Evolutionary conservation across 1,140 invertebrate genomes (phyloP).

Genomic region (Bombyx mori): DNA sequence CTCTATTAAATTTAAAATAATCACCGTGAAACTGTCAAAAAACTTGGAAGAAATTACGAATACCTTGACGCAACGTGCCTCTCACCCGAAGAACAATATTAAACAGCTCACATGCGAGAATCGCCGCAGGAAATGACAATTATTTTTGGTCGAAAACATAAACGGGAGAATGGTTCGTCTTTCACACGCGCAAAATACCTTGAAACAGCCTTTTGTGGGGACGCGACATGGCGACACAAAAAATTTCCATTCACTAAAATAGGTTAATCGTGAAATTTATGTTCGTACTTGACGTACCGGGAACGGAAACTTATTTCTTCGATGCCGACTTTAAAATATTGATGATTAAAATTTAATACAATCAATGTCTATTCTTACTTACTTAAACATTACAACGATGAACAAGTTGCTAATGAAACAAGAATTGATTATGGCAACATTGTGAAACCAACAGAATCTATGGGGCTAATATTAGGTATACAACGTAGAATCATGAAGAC

Average conservation of each 20-base stretch:
- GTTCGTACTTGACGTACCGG: conserved; percentile 3
- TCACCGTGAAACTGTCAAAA: conserved; percentile 2
- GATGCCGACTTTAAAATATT: too few relatives aligned
- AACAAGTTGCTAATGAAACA: too few relatives aligned
- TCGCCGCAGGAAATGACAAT: conserved; percentile 66
- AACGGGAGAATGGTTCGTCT: conserved; percentile 53
- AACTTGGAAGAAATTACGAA: conserved; percentile 1
- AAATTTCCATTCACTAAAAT: conserved; percentile 65
- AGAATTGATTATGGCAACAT: too few relatives aligned
- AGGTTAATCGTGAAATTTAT: conserved; percentile 56
- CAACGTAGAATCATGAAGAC: too few relatives aligned
- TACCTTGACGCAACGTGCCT: conserved; percentile 4
- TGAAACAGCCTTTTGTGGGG: conserved; percentile 56
- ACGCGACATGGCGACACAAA: conserved; percentile 47
- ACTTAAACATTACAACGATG: too few relatives aligned
- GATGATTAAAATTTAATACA: too few relatives aligned
- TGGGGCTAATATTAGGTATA: too few relatives aligned
- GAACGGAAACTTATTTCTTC: too few relatives aligned
- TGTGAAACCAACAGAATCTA: too few relatives aligned
- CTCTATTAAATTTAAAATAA: conserved; percentile 4
- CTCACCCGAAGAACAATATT: not conserved
- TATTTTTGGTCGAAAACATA: conserved; percentile 56
- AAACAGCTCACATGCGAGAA: conserved; percentile 17
- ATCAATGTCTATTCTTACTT: too few relatives aligned
- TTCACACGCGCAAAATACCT: conserved; percentile 65